Evolutionary conservation across 1,140 invertebrate species (phyloP).

Genomic region (Halesus radiatus): DNA sequence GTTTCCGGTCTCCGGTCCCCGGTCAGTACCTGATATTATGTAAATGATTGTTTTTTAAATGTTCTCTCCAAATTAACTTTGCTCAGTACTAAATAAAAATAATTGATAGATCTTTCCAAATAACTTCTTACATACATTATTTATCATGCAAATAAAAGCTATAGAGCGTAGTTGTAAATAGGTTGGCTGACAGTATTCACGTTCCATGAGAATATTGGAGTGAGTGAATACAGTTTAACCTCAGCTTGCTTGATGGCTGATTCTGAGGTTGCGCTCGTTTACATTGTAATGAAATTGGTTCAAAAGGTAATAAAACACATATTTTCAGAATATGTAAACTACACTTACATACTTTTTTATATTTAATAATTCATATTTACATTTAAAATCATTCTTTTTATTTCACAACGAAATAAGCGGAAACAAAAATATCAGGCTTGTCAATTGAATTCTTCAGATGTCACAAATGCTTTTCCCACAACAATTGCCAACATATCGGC

Average conservation of each 20-base stretch:
- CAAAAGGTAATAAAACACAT: conserved; percentile 54
- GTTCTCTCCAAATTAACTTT: conserved; percentile 4
- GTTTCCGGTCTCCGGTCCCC: no score
- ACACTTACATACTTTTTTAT: conserved; percentile 56
- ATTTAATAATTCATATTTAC: conserved; percentile 55
- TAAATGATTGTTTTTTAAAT: no score
- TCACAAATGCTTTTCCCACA: conserved; percentile 13
- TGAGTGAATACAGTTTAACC: no score
- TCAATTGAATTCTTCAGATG: conserved; percentile 15
- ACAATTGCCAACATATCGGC: background rate
- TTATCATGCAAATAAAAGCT: no score
- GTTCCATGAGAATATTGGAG: no score
- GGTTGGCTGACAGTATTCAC: no score
- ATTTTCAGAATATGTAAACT: conserved; percentile 51
- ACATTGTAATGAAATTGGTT: background rate
- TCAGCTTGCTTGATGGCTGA: no score
- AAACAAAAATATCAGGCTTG: conserved; percentile 47
- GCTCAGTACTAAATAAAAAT: background rate
- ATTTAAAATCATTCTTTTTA: conserved; percentile 59
- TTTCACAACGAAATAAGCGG: conserved; percentile 57
- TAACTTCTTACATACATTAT: no score
- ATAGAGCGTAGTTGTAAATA: no score
- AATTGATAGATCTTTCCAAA: no score
- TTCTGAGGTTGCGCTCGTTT: no score
- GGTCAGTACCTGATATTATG: no score